Conservation (phyloP, 2,113 vertebrate species). For the Sporophila hypoxantha region DNA sequence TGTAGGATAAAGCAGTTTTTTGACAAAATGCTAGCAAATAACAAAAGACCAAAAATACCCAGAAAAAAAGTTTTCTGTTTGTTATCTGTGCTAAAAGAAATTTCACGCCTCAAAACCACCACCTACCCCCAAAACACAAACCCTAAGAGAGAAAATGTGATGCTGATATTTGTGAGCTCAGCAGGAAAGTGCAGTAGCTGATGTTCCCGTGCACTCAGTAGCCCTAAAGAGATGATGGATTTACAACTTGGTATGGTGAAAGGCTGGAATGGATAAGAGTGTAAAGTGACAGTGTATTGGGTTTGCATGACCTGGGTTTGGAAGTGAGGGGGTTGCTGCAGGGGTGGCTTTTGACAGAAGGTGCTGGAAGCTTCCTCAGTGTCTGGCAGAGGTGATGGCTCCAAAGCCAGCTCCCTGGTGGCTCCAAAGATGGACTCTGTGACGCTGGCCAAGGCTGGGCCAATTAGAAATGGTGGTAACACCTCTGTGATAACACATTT, state of each 20-base stretch:
- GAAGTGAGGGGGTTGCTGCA: not conserved
- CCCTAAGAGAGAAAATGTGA: not conserved
- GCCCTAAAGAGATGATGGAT: not conserved
- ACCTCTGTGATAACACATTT: not conserved
- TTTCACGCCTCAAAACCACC: fast-evolving
- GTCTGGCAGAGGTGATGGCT: not conserved
- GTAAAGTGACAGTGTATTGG: not conserved
- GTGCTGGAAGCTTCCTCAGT: not conserved
- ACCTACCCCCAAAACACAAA: fast-evolving
- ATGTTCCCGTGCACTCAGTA: not conserved
- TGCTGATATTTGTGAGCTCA: not conserved
- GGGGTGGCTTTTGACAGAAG: not conserved
- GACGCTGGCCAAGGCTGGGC: fast-evolving
- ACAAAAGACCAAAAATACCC: not conserved
- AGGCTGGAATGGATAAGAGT: not conserved
- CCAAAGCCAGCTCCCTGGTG: too few relatives aligned
- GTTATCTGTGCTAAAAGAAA: not conserved
- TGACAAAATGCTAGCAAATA: not conserved
- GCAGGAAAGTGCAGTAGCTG: not conserved
- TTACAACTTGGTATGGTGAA: not conserved
- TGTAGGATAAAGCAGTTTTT: not conserved
- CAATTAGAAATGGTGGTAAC: not conserved
- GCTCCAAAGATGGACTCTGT: not conserved
- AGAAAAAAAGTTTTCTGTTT: not conserved
- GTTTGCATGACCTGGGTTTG: not conserved